Conservation (phyloP, 2,113 vertebrate genomes). For the Dinomys branickii region DNA sequence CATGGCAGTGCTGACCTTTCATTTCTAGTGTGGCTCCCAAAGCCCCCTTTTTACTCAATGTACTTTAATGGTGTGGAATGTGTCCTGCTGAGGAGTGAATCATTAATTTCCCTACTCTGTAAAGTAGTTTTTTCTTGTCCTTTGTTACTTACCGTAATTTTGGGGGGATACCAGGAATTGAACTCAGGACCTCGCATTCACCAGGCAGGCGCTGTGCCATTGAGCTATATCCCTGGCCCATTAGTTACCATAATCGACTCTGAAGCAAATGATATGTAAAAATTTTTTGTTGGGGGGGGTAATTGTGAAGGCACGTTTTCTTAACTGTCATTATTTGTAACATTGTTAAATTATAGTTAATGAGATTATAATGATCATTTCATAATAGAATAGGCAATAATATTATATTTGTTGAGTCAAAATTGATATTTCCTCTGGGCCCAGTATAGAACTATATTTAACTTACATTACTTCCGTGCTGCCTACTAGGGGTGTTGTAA, state of each 20-base stretch:
- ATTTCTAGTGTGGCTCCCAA: neutral
- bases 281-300: neutral
- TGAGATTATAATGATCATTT: neutral
- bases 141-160: neutral
- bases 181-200: too few relatives aligned
- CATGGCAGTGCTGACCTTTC: neutral
- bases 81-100: neutral
- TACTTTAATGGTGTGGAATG: neutral
- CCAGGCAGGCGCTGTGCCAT: too few relatives aligned
- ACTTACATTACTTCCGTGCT: neutral
- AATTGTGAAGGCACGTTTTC: neutral
- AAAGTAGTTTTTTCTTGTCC: neutral
- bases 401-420: conserved; percentile 8
- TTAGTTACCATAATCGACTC: neutral
- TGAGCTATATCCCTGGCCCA: neutral
- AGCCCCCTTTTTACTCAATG: neutral
- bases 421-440: neutral
- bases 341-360: neutral
- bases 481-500: neutral
- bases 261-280: conserved; percentile 16
- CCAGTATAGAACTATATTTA: neutral
- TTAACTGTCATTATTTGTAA: neutral
- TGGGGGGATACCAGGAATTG: too few relatives aligned
- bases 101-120: neutral
- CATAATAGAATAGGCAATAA: neutral